Evolutionary conservation across 1,140 invertebrate species (phyloP), one percentile per base, ranked within the genome.

Genomic region (Lysiphlebus fabarum): DNA sequence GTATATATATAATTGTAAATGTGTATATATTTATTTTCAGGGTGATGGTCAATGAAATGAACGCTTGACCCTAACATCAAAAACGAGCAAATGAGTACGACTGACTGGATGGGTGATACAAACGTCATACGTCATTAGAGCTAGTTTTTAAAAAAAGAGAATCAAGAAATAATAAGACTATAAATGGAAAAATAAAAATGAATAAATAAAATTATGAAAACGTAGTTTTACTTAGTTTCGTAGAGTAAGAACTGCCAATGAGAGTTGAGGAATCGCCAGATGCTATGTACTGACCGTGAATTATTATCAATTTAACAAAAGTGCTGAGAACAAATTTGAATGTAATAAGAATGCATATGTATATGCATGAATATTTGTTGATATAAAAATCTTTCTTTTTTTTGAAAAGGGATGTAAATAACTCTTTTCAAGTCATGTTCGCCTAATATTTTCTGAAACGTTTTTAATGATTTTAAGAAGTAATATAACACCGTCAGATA

Each of bases 111-210:
- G 64, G 64, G 64, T 58, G 58, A 59, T 62, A 59, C 59, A 58
- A 59, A 51, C 67, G 70, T 73, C 71, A 73, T 73, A 73, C 67
- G 71, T 74, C 72, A 72, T 74, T 74, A 74, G 70, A 66, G 45
- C 53, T 48, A 63, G 59, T 55, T 62, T 60, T 62, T 57, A n/a
- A 50, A 50, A 58, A 56, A 50, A 53, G 57, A 53, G 62, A 53
- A 45, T 56, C 42, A 41, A 50, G 41, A 56, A 37, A 26, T 2
- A 37, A 26, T 43, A 9, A 37, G 38, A 14, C 54, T 42, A 42
- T 53, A 10, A 40, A 50, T 48, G 11, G 49, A 26, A 57, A 47
- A 51, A 60, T 38, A 53, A 49, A 10, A 7, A 58, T n/a, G n/a
- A 53, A 10, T 40, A 54, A 54, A 49, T 17, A 33, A n/a, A n/a